Base-by-base conservation (phyloP, 1,140 invertebrate genomes). In the Hydropsyche tenuis region DNA sequence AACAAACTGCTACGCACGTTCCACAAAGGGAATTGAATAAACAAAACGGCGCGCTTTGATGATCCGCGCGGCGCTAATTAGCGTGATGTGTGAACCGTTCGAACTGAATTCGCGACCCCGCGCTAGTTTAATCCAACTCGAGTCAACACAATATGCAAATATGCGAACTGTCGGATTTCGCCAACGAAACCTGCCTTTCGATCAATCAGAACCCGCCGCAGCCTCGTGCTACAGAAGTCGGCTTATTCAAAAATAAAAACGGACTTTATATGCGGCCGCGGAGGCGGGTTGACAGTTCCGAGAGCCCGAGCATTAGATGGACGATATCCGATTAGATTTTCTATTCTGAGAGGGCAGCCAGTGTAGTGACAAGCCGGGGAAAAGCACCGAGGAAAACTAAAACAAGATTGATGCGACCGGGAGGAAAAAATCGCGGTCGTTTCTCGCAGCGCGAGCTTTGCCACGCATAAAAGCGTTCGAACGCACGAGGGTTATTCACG, bases 321-420 rank as follows among this genome's bases (percentile, higher is more conserved):
- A 69, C 72, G 64, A 45, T 45, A 73, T 73, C 72, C 72, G 72
- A 73, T 73, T 68, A 73, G 46, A 73, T 73, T 68, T 73, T 73
- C 51, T 62, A 68, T 73, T 64, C 70, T 63, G 30, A 73, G 68
- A 62, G 42, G 30, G 48, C 48, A 16, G 45, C 43, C 30, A 37
- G 30, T 9, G 30, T n/a, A 9, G 62, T 68, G 65, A 73, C 65
- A 73, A 48, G 71, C 62, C 23, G 60, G 14, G 45, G 62, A 30
- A 51, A 53, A 30, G 5, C 30, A 12, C n/a, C 37, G 45, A 48
- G 18, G 42, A 51, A 72, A 63, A 72, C 53, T 62, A 63, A 63
- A 72, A 72, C 62, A 73, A 73, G 71, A 73, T 73, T 73, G 71
- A 73, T 73, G 71, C 62, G 37, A 46, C 42, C 23, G 43, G 5